A percentile compares a stretch with the other conserved stretches of the same genome.
Evolutionary conservation across 2,888 invertebrate species (phyloP).

Genomic region (Automeris io): DNA sequence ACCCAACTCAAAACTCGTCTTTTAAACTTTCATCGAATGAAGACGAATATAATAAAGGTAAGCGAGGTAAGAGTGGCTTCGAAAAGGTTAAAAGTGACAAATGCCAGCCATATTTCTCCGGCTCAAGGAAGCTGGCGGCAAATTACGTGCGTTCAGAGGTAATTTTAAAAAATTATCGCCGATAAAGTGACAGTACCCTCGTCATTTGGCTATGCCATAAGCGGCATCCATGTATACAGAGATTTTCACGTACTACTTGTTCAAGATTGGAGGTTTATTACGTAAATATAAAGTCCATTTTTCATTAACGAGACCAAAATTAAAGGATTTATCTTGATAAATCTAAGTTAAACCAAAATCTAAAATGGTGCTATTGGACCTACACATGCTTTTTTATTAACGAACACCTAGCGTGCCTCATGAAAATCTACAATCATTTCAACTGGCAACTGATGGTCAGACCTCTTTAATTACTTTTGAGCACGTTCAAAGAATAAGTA

Average conservation of each 20-base stretch:
- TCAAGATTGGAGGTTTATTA: no score
- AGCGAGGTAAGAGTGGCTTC: not conserved
- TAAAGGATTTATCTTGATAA: no score
- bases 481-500: no score
- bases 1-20: not conserved
- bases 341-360: no score
- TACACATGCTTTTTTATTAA: no score
- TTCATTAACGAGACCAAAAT: no score
- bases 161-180: conserved; percentile 45
- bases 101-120: conserved; percentile 41
- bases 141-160: conserved; percentile 36
- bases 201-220: conserved; percentile 11
- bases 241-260: not conserved
- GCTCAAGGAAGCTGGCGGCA: conserved; percentile 39
- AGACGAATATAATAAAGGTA: conserved; percentile 1
- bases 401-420: no score
- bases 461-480: no score
- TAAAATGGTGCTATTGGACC: no score
- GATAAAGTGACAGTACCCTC: conserved; percentile 25
- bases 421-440: no score
- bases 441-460: no score
- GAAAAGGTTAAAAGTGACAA: conserved; percentile 28
- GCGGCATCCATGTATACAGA: not conserved
- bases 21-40: conserved; percentile 1
- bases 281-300: no score